phyloP scores from a whole-genome alignment of 2,888 invertebrate species.

The Coecobrya sp. region DNA sequence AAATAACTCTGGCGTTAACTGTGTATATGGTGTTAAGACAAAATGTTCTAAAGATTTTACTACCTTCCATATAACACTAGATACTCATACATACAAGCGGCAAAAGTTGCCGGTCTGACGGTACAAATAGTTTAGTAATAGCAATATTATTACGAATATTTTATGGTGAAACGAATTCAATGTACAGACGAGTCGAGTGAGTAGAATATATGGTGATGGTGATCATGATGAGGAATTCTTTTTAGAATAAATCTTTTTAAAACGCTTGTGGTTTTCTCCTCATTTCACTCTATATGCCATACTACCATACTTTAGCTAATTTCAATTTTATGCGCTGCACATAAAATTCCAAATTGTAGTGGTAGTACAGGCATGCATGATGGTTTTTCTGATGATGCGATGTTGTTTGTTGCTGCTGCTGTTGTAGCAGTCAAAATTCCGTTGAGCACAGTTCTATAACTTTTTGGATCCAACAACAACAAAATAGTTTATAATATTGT shows the following conservation, averaged over 20 bases:
- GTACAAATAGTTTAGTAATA: not conserved
- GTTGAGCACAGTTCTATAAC: constrained; percentile 20
- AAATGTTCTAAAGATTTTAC: constrained; percentile 28
- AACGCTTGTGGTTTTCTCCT: constrained; percentile 69
- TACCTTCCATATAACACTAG: too few species aligned
- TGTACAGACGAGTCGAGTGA: not conserved
- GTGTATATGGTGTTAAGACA: constrained; percentile 53
- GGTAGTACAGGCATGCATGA: not conserved
- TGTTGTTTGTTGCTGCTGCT: constrained; percentile 17
- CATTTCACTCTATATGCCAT: constrained; percentile 41
- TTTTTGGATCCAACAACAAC: not conserved
- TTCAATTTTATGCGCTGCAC: constrained; percentile 68
- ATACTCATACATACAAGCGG: not conserved
- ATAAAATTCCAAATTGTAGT: constrained; percentile 59
- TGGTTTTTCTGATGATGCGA: constrained; percentile 50
- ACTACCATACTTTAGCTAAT: constrained; percentile 24
- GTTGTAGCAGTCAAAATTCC: constrained; percentile 48
- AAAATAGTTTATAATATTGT: constrained; percentile 51
- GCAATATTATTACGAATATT: constrained; percentile 34
- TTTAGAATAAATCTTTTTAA: constrained; percentile 56
- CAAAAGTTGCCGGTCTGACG: constrained; percentile 43
- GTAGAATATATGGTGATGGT: not conserved
- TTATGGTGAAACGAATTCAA: constrained; percentile 58
- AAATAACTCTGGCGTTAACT: constrained; percentile 58
- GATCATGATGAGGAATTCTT: constrained; percentile 24